These are phyloP conservation scores for Callipepla squamata DNA, from an alignment of 2,113 vertebrate species.

Conservation along the genomic window DNA sequence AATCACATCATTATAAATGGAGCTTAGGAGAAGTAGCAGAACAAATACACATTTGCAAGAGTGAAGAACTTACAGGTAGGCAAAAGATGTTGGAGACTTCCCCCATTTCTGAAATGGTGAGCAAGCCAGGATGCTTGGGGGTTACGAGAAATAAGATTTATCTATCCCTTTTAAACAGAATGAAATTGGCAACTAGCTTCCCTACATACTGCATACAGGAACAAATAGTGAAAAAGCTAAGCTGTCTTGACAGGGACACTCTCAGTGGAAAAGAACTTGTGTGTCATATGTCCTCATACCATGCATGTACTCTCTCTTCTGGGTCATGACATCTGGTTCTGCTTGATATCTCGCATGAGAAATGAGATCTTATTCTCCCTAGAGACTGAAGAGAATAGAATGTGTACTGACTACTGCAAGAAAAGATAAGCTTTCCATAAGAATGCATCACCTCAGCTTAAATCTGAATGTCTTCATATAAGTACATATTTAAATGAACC, in stretches of 20 bases:
- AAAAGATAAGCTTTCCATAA: conserved; percentile 51
- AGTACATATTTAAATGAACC: neutral
- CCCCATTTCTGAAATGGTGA: neutral
- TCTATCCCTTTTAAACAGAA: conserved; percentile 2
- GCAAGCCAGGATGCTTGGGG: neutral
- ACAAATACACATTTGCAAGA: neutral
- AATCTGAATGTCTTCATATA: neutral
- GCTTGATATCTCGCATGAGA: conserved; percentile 53
- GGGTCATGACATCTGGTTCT: conserved; percentile 62
- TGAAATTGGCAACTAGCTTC: conserved; percentile 1
- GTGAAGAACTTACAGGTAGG: neutral
- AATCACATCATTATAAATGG: neutral
- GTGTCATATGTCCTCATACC: conserved; percentile 43
- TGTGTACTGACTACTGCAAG: conserved; percentile 9
- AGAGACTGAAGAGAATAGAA: conserved; percentile 27
- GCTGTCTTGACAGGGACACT: conserved; percentile 37
- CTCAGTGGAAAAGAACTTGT: conserved; percentile 17
- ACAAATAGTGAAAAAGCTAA: conserved; percentile 42
- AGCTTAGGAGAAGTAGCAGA: neutral
- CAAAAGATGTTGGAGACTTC: neutral
- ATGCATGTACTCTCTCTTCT: conserved; percentile 43
- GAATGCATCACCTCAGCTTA: neutral
- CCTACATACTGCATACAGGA: conserved; percentile 35
- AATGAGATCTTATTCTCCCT: neutral
- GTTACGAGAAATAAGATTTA: neutral